These are phyloP conservation scores for Pachyseris speciosa DNA, from an alignment of 64 coral and sea anemone genomes.

Conservation along the genomic window DNA sequence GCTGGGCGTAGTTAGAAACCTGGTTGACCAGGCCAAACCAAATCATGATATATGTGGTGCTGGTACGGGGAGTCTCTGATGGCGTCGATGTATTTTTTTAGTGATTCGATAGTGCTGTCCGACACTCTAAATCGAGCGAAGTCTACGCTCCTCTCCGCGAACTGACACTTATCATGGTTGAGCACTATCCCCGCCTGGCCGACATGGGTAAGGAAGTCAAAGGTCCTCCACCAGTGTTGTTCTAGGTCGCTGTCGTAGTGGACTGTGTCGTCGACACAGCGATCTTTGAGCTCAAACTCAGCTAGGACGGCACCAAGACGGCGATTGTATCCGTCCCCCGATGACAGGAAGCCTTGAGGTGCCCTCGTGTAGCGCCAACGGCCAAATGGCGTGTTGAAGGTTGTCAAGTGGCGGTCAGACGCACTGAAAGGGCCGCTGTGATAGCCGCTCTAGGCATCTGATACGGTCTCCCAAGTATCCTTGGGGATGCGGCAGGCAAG, in stretches of 20 bases:
- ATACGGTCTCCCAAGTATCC: slow-evolving; percentile 43
- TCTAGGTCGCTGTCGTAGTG: not conserved
- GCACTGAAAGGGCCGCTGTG: too few species aligned
- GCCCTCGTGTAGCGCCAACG: slow-evolving; percentile 49
- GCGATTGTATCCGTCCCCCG: slow-evolving; percentile 26
- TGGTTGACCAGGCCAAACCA: slow-evolving; percentile 66
- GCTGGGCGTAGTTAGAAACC: slow-evolving; percentile 34
- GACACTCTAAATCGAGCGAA: slow-evolving; percentile 4
- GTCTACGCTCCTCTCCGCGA: not conserved
- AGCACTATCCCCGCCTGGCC: slow-evolving; percentile 25
- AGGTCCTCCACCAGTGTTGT: slow-evolving; percentile 56
- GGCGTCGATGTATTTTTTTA: slow-evolving; percentile 16
- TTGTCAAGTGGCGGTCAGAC: slow-evolving; percentile 10
- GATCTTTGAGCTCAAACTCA: slow-evolving; percentile 11
- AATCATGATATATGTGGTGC: not conserved
- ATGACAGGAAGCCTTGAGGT: slow-evolving; percentile 52
- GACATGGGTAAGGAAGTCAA: slow-evolving; percentile 22
- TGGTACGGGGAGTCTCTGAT: slow-evolving; percentile 29
- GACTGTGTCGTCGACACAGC: slow-evolving; percentile 37
- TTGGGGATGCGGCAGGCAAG: slow-evolving; percentile 25
- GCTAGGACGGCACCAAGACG: slow-evolving; percentile 32
- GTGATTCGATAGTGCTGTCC: not conserved
- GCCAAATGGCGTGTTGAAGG: too few species aligned
- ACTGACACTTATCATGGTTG: slow-evolving; percentile 44
- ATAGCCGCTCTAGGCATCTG: too few species aligned